Evolutionary conservation across 2,888 invertebrate species (phyloP).

Genomic region (Agrotis puta): DNA sequence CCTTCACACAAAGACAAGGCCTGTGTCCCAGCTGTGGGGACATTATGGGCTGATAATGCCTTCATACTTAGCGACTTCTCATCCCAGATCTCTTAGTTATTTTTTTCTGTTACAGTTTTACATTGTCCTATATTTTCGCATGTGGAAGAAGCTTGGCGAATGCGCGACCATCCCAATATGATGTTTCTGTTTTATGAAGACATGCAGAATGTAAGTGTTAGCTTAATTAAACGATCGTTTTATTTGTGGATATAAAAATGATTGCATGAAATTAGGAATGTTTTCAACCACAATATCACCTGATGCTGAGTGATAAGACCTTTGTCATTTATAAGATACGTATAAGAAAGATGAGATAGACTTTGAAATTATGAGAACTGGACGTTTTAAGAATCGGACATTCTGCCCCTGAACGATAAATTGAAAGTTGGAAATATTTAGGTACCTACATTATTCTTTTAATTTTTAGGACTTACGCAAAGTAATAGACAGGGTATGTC

Average conservation of each 20-base stretch:
- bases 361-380: too few relatives aligned
- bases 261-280: too few relatives aligned
- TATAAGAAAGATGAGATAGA: too few relatives aligned
- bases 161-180: constrained; percentile 92
- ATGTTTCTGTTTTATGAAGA: constrained; percentile 95
- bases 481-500: constrained; percentile 86
- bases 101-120: constrained; percentile 83
- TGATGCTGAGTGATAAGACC: not conserved
- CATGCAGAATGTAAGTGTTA: constrained; percentile 88
- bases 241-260: too few relatives aligned
- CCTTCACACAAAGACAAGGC: too few relatives aligned
- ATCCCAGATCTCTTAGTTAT: too few relatives aligned
- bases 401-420: too few relatives aligned
- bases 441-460: not conserved
- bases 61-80: too few relatives aligned
- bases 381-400: too few relatives aligned
- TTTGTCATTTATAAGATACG: not conserved
- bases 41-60: too few relatives aligned
- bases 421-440: too few relatives aligned
- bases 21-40: too few relatives aligned
- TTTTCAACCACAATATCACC: not conserved
- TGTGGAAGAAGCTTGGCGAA: constrained; percentile 93
- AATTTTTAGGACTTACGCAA: constrained; percentile 80
- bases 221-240: not conserved
- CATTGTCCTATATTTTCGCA: constrained; percentile 94